A percentile compares a stretch with the other conserved stretches of the same genome.
Conservation (phyloP, 1,140 invertebrate species). For the Drosophila tani region DNA sequence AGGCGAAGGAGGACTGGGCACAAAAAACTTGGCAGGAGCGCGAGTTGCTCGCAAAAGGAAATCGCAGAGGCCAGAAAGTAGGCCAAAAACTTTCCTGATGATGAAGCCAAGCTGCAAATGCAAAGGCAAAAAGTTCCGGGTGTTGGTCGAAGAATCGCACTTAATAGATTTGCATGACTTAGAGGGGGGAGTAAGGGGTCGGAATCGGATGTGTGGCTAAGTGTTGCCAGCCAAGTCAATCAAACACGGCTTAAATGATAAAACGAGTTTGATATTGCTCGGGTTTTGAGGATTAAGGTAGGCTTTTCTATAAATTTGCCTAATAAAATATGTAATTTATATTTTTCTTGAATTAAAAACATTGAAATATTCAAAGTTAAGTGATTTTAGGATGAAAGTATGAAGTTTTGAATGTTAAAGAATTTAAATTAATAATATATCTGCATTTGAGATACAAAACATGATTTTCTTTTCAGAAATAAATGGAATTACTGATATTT, state of each 20-base stretch:
- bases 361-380: too few relatives aligned
- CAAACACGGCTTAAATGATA: background rate
- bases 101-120: constrained; percentile 35
- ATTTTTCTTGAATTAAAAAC: background rate
- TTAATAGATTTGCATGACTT: constrained; percentile 52
- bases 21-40: constrained; percentile 24
- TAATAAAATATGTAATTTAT: background rate
- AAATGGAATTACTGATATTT: background rate
- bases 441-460: too few relatives aligned
- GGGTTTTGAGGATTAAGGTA: too few relatives aligned
- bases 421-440: too few relatives aligned
- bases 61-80: constrained; percentile 29
- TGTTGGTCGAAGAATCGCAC: constrained; percentile 35
- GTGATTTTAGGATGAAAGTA: too few relatives aligned
- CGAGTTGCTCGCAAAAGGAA: constrained; percentile 22
- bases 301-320: too few relatives aligned
- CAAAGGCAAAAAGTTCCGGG: constrained; percentile 42
- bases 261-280: background rate
- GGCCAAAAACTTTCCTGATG: constrained; percentile 50
- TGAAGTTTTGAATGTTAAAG: too few relatives aligned
- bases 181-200: background rate
- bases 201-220: background rate
- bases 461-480: too few relatives aligned
- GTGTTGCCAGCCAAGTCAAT: constrained; percentile 11
- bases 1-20: constrained; percentile 14